A percentile compares a stretch with the other conserved stretches of the same genome.
Evolutionary conservation across 2,888 invertebrate genomes (phyloP).

Genomic region (Agriotes lineatus): DNA sequence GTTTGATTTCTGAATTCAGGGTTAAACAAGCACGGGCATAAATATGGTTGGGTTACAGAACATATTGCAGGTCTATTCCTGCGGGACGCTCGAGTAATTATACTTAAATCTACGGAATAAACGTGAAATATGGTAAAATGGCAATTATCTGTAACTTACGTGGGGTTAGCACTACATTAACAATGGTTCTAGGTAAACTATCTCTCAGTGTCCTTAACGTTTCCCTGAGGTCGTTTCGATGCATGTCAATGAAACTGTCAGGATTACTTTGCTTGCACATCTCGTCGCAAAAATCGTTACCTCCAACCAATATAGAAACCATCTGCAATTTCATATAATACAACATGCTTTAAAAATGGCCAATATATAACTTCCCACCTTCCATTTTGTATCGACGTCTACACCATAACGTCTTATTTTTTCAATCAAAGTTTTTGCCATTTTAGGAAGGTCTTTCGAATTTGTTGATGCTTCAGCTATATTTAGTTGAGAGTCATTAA

Average conservation of each 20-base stretch:
- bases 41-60: slow-evolving; percentile 62
- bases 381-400: slow-evolving; percentile 72
- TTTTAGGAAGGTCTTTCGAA: slow-evolving; percentile 70
- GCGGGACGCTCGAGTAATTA: neutral
- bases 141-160: slow-evolving; percentile 62
- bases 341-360: no score
- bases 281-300: slow-evolving; percentile 73
- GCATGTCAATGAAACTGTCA: slow-evolving; percentile 64
- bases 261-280: slow-evolving; percentile 68
- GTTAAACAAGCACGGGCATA: slow-evolving; percentile 72
- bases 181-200: slow-evolving; percentile 72
- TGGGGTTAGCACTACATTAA: slow-evolving; percentile 70
- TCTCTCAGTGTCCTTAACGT: slow-evolving; percentile 69
- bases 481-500: slow-evolving; percentile 68
- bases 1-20: slow-evolving; percentile 56
- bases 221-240: slow-evolving; percentile 67
- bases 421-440: slow-evolving; percentile 69
- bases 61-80: slow-evolving; percentile 65
- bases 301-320: slow-evolving; percentile 71
- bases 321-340: slow-evolving; percentile 62
- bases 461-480: slow-evolving; percentile 73
- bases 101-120: no score
- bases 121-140: no score
- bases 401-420: slow-evolving; percentile 70
- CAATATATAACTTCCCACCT: slow-evolving; percentile 64